Conservation (phyloP, 2,797 vertebrate genomes). For the Mastacembelus armatus region DNA sequence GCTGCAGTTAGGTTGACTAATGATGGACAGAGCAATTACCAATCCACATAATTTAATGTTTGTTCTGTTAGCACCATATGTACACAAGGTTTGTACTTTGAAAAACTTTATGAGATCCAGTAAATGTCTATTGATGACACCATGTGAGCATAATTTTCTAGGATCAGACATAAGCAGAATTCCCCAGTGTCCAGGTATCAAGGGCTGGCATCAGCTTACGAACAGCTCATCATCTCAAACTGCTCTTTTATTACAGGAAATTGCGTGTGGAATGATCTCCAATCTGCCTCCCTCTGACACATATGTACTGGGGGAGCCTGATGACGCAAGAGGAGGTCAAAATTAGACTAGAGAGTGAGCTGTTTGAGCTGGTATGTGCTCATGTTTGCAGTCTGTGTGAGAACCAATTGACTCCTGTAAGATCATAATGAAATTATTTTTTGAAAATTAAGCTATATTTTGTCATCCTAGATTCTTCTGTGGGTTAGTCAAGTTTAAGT, state of each 20-base stretch:
- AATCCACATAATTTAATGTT: background rate
- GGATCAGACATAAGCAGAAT: conserved; percentile 49
- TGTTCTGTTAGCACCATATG: background rate
- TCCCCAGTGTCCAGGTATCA: conserved; percentile 67
- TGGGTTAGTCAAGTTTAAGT: background rate
- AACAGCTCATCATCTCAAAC: conserved; percentile 63
- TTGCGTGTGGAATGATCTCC: conserved; percentile 59
- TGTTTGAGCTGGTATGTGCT: conserved; percentile 9
- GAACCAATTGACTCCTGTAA: conserved; percentile 23
- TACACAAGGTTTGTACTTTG: background rate
- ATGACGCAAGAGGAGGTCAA: conserved; percentile 52
- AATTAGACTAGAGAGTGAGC: conserved; percentile 30
- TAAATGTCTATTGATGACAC: conserved; percentile 1
- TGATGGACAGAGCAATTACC: too few relatives aligned
- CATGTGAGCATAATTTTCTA: background rate
- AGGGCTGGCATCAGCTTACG: conserved; percentile 64
- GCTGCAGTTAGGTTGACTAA: conserved; percentile 63
- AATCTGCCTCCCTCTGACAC: conserved; percentile 55
- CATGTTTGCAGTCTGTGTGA: conserved; percentile 26
- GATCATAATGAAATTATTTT: conserved; percentile 12
- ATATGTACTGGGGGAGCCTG: conserved; percentile 37
- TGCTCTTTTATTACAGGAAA: conserved; percentile 79
- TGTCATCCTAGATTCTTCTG: background rate
- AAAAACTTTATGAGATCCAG: background rate
- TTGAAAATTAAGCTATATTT: conserved; percentile 12